Evolutionary conservation across 1,140 invertebrate genomes (phyloP), one percentile per base, ranked within the genome.

Genomic region (Trichonephila clavipes): DNA sequence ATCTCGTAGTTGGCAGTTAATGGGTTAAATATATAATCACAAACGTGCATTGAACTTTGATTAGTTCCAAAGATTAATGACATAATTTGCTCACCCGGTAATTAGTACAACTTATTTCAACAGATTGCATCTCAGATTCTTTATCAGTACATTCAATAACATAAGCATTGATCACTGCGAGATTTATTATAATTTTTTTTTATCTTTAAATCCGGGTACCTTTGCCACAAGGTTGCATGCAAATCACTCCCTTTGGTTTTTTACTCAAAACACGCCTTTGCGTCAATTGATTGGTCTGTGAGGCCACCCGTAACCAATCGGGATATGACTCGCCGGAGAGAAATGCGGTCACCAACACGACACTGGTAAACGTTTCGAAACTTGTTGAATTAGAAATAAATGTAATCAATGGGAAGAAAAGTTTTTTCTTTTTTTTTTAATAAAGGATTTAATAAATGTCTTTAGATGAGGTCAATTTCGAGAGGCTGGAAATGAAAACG

Each of bases 391-490:
- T 28, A 72, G 24, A 72, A 72, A 72, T 28, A 34, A 72, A 72
- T 72, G 40, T 40, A 44, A 34, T 40, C 77, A 82, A 40, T 24
- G 34, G 16, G 8, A 5, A 51, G 3, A 77, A 77, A 77, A 28
- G 8, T 40, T 40, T 77, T 83, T 83, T 83, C 58, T 21, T 51
- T n/a, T 51, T 21, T 58, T 51, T 51, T n/a, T 5, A 19, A 83
- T 51, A 8, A 21, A 83, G 58, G 16, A 51, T 12, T 83, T 24
- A 83, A 83, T 44, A 51, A 66, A 66, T 51, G 51, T 83, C 16
- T 24, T 87, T 34, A 59, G 58, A 62, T 61, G 85, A 87, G 85
- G 85, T 87, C 85, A 62, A n/a, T 87, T 59, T 87, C n/a, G 6
- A 21, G 28, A 62, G 40, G 24, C 14, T 18, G 58, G 59, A 61